Evolutionary conservation across 2,888 invertebrate species (phyloP).

Genomic region (Athrips mouffetella): DNA sequence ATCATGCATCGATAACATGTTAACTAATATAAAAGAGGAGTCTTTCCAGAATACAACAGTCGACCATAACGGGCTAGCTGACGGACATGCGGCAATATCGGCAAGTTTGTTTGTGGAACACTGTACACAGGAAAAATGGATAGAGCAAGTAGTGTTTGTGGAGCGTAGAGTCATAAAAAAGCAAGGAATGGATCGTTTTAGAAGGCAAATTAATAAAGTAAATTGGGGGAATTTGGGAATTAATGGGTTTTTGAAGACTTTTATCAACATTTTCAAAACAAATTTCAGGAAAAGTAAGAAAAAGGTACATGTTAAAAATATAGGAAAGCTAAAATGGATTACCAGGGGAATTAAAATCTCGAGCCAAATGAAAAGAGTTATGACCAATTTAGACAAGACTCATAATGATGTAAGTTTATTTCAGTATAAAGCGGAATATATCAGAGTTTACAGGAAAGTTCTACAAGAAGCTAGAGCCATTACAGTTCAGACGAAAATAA

Average conservation of each 20-base stretch:
- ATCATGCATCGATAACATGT: too few relatives aligned
- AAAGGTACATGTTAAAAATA: not conserved
- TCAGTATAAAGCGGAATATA: not conserved
- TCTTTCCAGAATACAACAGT: too few relatives aligned
- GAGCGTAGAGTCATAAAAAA: not conserved
- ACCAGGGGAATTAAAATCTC: not conserved
- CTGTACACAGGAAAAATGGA: too few relatives aligned
- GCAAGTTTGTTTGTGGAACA: too few relatives aligned
- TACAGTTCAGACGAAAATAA: not conserved
- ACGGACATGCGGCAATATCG: too few relatives aligned
- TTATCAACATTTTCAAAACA: not conserved
- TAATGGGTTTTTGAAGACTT: not conserved
- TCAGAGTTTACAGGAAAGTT: not conserved
- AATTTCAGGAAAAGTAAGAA: not conserved
- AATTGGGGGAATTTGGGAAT: not conserved
- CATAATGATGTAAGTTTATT: not conserved
- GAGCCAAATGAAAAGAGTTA: not conserved
- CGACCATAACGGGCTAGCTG: too few relatives aligned
- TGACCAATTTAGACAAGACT: not conserved
- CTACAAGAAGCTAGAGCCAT: not conserved
- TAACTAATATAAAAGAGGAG: too few relatives aligned
- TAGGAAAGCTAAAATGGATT: not conserved
- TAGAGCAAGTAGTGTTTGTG: not conserved
- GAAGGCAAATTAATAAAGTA: not conserved
- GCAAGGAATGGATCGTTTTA: not conserved